Conservation (phyloP, 2,888 invertebrate genomes). For the Hartigia nigra region DNA sequence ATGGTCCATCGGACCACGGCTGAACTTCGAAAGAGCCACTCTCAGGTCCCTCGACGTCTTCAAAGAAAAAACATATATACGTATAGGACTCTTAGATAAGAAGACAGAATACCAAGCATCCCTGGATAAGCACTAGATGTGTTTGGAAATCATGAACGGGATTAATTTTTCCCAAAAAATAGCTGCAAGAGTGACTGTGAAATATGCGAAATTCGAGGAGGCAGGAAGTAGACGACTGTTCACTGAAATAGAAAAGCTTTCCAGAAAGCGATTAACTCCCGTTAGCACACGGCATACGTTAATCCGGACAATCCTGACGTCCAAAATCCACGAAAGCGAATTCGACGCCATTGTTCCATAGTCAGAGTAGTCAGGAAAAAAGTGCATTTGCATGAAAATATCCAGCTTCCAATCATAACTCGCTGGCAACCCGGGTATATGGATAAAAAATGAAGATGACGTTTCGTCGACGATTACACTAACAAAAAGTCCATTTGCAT, state of each 20-base stretch:
- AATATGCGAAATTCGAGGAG: background rate
- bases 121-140: background rate
- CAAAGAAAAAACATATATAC: background rate
- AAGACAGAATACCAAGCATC: background rate
- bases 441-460: constrained; percentile 14
- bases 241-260: background rate
- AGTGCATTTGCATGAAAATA: constrained; percentile 47
- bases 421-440: background rate
- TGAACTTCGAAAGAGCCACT: constrained; percentile 33
- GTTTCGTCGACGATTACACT: constrained; percentile 21
- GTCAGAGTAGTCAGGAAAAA: constrained; percentile 16
- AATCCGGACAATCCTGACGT: constrained; percentile 45
- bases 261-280: constrained; percentile 2
- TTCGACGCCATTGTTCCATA: constrained; percentile 35
- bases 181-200: background rate
- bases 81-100: background rate
- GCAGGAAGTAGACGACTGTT: background rate
- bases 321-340: constrained; percentile 27
- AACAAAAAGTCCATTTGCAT: constrained; percentile 23
- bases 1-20: constrained; percentile 41
- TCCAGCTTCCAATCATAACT: constrained; percentile 17
- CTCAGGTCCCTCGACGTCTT: background rate
- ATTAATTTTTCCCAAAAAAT: background rate
- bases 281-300: constrained; percentile 23
- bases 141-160: background rate